Evolutionary conservation across 2,888 invertebrate genomes (phyloP).

Genomic region (Microctonus aethiopoides): DNA sequence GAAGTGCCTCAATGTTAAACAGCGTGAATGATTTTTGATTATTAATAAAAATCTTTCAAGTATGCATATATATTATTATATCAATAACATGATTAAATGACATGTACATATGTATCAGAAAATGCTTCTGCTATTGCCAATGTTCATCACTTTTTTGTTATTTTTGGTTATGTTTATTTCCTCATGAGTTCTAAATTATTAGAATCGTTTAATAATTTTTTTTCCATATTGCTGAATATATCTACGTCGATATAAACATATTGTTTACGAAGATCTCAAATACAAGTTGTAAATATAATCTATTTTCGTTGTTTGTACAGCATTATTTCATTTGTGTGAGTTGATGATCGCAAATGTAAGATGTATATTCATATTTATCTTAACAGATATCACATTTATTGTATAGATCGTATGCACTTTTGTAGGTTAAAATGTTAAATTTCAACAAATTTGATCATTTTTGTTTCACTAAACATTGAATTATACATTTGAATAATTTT

Average conservation of each 20-base stretch:
- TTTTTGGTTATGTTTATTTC: background rate
- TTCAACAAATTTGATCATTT: background rate
- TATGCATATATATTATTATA: background rate
- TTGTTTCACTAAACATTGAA: too few species aligned
- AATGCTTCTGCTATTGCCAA: background rate
- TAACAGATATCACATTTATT: background rate
- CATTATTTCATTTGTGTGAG: background rate
- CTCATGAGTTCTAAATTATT: background rate
- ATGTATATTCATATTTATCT: background rate
- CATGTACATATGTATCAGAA: background rate
- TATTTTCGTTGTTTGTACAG: conserved; percentile 1
- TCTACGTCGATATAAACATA: background rate
- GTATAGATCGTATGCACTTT: background rate
- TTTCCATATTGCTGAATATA: too few species aligned
- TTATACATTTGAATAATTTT: too few species aligned
- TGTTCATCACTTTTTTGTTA: background rate
- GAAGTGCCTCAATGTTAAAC: conserved; percentile 1
- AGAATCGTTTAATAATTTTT: background rate
- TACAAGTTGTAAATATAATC: conserved; percentile 1
- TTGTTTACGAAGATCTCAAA: background rate
- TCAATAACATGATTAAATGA: background rate
- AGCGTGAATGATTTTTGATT: background rate
- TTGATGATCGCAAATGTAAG: conserved; percentile 1
- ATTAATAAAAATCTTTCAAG: background rate
- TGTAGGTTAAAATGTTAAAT: background rate